Percentiles rank a stretch among this genome's conserved stretches.
Evolutionary conservation across 2,797 vertebrate species (phyloP).

Genomic region (Sebastolobus alascanus): DNA sequence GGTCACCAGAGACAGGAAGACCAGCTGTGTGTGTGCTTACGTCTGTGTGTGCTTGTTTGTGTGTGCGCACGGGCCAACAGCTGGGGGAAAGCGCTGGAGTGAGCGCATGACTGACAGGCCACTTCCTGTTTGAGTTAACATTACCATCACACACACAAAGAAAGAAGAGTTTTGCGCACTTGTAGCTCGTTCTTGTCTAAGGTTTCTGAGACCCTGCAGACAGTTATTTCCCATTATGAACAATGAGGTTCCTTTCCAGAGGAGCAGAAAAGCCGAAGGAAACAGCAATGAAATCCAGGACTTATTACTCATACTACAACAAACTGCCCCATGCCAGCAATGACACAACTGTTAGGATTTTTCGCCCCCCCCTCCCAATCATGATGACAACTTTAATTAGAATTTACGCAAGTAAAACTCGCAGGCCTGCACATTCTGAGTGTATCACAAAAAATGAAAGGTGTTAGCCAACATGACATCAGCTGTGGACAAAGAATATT

Average conservation of each 20-base stretch:
- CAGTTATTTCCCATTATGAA: constrained; percentile 65
- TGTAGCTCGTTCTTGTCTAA: constrained; percentile 48
- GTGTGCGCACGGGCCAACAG: constrained; percentile 70
- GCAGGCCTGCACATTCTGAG: constrained; percentile 65
- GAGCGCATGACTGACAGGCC: constrained; percentile 77
- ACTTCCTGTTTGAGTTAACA: constrained; percentile 85
- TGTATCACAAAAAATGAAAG: constrained; percentile 70
- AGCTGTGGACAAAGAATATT: constrained; percentile 63
- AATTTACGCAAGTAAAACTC: constrained; percentile 76
- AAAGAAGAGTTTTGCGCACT: constrained; percentile 34
- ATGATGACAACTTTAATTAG: constrained; percentile 78
- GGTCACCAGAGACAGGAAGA: constrained; percentile 81
- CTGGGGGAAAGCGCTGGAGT: constrained; percentile 76
- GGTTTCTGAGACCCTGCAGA: constrained; percentile 73
- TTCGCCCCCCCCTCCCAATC: constrained; percentile 57
- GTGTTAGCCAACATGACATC: constrained; percentile 84
- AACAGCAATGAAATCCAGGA: constrained; percentile 72
- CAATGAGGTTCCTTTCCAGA: constrained; percentile 65
- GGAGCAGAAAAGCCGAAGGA: constrained; percentile 60
- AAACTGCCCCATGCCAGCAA: constrained; percentile 70
- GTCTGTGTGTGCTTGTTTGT: constrained; percentile 69
- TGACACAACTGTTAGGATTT: constrained; percentile 74
- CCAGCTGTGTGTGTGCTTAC: constrained; percentile 74
- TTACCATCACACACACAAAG: constrained; percentile 62
- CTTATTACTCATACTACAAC: constrained; percentile 79